Evolutionary conservation across 2,113 vertebrate species (phyloP).

Genomic region (Hydropotes inermis): DNA sequence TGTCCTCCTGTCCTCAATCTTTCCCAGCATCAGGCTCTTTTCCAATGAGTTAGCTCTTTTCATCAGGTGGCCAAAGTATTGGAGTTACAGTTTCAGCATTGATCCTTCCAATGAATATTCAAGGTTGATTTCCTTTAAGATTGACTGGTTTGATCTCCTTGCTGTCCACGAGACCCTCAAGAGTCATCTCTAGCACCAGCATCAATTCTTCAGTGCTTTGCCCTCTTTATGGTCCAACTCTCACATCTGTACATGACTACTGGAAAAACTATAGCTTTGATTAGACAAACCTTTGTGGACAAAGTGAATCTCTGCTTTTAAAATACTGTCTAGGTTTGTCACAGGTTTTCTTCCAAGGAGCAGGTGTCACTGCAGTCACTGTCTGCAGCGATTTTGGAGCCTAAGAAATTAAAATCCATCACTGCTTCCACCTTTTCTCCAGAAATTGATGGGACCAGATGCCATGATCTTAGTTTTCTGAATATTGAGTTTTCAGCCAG

Average conservation of each 20-base stretch:
- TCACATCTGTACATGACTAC: background rate
- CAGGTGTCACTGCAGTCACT: background rate
- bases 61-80: background rate
- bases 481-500: background rate
- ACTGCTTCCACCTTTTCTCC: background rate
- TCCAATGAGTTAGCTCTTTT: background rate
- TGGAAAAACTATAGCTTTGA: background rate
- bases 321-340: background rate
- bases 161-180: background rate
- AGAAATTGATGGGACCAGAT: background rate
- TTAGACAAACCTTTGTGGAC: background rate
- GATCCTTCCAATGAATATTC: background rate
- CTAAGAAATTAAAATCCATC: background rate
- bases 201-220: background rate
- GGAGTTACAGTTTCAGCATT: background rate
- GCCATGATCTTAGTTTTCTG: background rate
- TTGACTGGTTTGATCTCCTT: background rate
- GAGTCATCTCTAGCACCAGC: background rate
- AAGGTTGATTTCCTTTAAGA: background rate
- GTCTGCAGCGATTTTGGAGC: background rate
- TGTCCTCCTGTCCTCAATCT: background rate
- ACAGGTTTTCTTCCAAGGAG: background rate
- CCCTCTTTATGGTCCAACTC: background rate
- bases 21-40: background rate
- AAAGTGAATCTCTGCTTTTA: background rate